Base-by-base conservation (phyloP, 2,888 invertebrate species). In the Phengaris alcon region DNA sequence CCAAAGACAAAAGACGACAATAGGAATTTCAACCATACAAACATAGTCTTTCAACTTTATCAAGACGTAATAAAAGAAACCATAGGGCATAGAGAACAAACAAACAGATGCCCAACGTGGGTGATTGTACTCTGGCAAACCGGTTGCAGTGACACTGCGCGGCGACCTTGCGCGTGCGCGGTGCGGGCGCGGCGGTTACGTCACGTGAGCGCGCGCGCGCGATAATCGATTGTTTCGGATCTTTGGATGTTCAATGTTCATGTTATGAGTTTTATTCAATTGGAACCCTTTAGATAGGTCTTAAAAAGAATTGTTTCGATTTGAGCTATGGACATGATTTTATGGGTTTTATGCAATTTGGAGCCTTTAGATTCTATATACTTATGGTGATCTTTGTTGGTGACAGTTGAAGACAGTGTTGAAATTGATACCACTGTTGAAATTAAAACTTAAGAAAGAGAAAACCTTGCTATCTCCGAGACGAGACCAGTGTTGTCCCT, bases 161-260 rank as follows among this genome's bases (percentile, higher is more conserved):
- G 75, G 76, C 85, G 85, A 85, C 85, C 85, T 85, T 85, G 85
- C 81, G 82, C 79, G 22, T 15, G 82, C 76, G 78, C 80, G 78
- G 82, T 78, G 82, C 76, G 78, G 80, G 79, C 80, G 77, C 79
- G 22, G 72, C 22, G 35, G 79, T 84, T 84, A 84, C 84, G 83
- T 85, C 85, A 84, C 76, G 68, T 73, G 78, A 79, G 79, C 77
- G 78, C 79, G 79, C 77, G 78, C 76, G 80, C 81, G 81, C 80
- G 77, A 78, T 76, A 75, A 76, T 77, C 59, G 51, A 74, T 64
- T 74, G 51, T 48, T 44, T 75, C 75, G 70, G 75, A 68, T 64
- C 74, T 52, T 69, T 15, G 75, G 74, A 73, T 35, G 35, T 35
- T 35, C 35, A 35, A 3, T 35, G 35, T 35, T 64, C 64, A 7